phyloP scores from a whole-genome alignment of 1,140 invertebrate species.

The Macrosteles quadrilineatus region DNA sequence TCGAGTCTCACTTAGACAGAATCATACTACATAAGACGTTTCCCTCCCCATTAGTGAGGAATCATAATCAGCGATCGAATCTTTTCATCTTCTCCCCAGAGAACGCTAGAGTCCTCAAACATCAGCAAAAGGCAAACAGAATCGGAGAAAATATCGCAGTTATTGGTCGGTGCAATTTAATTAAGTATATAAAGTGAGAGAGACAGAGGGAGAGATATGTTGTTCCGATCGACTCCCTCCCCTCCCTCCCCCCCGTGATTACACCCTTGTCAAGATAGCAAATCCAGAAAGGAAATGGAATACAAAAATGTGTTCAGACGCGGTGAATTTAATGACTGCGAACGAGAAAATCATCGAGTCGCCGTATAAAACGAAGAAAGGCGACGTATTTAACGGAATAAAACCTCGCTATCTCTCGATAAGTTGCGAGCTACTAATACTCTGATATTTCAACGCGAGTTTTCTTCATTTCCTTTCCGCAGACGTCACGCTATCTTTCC shows the following conservation, averaged over 20 bases:
- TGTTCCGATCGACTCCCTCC: slow-evolving; percentile 19
- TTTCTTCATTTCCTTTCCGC: slow-evolving; percentile 36
- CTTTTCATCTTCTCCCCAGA: slow-evolving; percentile 8
- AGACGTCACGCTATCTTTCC: slow-evolving; percentile 34
- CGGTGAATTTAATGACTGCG: slow-evolving; percentile 33
- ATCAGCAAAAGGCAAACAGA: slow-evolving; percentile 4
- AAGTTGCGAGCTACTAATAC: slow-evolving; percentile 33
- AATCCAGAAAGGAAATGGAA: slow-evolving; percentile 34
- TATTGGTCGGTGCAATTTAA: slow-evolving; percentile 22
- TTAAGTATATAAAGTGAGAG: slow-evolving; percentile 10
- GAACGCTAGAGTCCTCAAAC: slow-evolving; percentile 12
- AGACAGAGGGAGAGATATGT: neutral
- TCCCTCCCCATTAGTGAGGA: no score
- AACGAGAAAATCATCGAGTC: slow-evolving; percentile 29
- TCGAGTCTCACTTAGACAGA: no score
- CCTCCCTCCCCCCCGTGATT: slow-evolving; percentile 22
- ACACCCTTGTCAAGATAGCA: slow-evolving; percentile 30
- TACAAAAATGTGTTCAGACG: slow-evolving; percentile 33
- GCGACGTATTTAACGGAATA: slow-evolving; percentile 35
- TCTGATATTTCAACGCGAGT: slow-evolving; percentile 30
- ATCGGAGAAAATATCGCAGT: slow-evolving; percentile 7
- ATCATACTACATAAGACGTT: no score
- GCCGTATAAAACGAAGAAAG: slow-evolving; percentile 33
- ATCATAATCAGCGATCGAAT: neutral
- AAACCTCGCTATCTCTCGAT: slow-evolving; percentile 32